Evolutionary conservation across 2,797 vertebrate species (phyloP), one percentile per base, ranked within the genome.

Genomic region (Enteromius unitaeniatus): DNA sequence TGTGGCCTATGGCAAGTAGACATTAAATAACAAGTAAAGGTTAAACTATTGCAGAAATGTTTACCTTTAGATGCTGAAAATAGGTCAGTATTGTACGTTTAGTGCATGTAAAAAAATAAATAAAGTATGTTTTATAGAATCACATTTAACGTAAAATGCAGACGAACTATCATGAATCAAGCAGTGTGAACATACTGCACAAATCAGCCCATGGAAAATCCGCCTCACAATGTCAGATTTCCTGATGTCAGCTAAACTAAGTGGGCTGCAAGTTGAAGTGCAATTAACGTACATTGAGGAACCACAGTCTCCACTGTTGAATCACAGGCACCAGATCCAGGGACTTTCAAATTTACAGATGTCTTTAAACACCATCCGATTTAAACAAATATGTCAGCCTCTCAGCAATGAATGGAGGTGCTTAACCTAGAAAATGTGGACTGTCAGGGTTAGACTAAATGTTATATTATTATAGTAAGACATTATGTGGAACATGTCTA

Each of bases 341-440:
- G 21, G 73, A 40, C 70, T 74, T 53, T 51, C 19, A 17, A 4
- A 17, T 13, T 21, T 21, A 31, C 70, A 0, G 26, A 17, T 73
- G 15, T 21, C 9, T 72, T 51, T 73, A 21, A 51, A 51, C 47
- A 49, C 9, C 47, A 26, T 58, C 74, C 42, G 74, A 60, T 42
- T 40, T 60, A 76, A 76, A 26, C 34, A 62, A 40, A 58, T 40
- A 76, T 0, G 3, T 23, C 73, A 58, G 13, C 51, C 73, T 76
- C 13, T 75, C 11, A 2, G n/a, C 9, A 47, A 17, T 70, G 65
- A 69, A 80, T 55, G 31, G 31, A 19, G 21, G n/a, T 28, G 49
- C 17, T 40, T 26, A 13, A 55, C 72, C 37, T 88, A 40, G 34
- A 69, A 79, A 68, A 67, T 37, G 13, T 34, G 19, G 7, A 40